Evolutionary conservation across 2,797 vertebrate species (phyloP).

Genomic region (Delichon dasypus): DNA sequence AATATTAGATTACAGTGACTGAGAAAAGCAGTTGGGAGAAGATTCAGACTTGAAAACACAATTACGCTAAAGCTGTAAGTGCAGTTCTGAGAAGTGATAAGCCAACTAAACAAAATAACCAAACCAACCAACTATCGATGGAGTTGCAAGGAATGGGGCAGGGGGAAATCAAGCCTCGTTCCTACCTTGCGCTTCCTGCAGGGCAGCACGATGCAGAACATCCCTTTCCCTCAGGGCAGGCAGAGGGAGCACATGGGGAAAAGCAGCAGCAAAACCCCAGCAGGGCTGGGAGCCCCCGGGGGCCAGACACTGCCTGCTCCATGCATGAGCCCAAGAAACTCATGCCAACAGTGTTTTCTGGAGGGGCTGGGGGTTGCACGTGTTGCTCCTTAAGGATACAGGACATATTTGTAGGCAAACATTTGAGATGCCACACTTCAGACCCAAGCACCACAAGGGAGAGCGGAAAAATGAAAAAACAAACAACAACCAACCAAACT

Average conservation of each 20-base stretch:
- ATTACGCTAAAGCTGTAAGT: neutral
- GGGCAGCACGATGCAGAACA: accelerated
- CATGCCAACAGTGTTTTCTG: accelerated
- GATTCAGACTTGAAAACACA: neutral
- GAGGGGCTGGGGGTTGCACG: accelerated
- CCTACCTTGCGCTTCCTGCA: accelerated
- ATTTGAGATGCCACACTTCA: neutral
- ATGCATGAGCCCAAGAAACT: neutral
- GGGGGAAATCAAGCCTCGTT: neutral
- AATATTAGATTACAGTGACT: neutral
- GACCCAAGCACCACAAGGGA: neutral
- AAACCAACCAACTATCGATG: neutral
- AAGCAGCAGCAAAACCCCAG: neutral
- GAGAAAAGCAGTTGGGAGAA: neutral
- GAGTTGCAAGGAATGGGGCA: neutral
- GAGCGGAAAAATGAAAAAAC: neutral
- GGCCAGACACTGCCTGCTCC: neutral
- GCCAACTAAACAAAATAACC: neutral
- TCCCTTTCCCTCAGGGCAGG: neutral
- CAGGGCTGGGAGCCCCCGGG: accelerated
- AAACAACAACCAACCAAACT: neutral
- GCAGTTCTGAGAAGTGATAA: neutral
- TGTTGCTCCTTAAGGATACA: neutral
- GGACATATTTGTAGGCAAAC: neutral
- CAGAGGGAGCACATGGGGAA: neutral